phyloP scores from a whole-genome alignment of 2,113 vertebrate species.

The Azemiops feae region DNA sequence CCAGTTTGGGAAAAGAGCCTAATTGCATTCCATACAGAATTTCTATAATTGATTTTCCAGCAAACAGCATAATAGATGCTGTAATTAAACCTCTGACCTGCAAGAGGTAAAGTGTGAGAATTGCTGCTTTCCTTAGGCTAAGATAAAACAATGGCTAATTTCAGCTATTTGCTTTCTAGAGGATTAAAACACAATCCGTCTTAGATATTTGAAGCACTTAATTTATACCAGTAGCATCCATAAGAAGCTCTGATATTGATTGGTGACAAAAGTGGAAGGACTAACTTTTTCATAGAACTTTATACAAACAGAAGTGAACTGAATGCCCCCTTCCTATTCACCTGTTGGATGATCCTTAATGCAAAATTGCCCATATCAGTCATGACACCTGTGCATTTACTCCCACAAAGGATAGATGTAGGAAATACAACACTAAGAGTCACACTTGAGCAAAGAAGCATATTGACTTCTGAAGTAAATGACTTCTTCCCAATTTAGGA shows the following conservation, averaged over 20 bases:
- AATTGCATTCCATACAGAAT: not conserved
- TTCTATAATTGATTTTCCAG: not conserved
- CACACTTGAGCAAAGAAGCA: not conserved
- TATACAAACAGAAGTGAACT: not conserved
- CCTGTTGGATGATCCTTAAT: not conserved
- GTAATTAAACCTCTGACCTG: not conserved
- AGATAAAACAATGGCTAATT: not conserved
- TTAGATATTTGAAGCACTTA: not conserved
- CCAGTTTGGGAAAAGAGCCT: not conserved
- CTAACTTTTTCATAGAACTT: not conserved
- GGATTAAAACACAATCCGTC: not conserved
- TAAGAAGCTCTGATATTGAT: not conserved
- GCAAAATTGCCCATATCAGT: not conserved
- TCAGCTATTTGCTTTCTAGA: not conserved
- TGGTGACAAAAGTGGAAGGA: not conserved
- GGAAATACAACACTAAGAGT: not conserved
- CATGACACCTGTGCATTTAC: not conserved
- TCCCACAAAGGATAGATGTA: not conserved
- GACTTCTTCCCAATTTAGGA: not conserved
- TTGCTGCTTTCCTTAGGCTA: not conserved
- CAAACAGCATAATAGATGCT: not conserved
- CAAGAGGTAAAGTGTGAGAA: not conserved
- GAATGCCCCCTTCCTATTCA: not conserved
- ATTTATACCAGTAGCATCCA: not conserved
- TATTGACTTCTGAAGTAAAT: not conserved